phyloP scores from a whole-genome alignment of 2,888 invertebrate species.

The Pachycephus smyrnensis region DNA sequence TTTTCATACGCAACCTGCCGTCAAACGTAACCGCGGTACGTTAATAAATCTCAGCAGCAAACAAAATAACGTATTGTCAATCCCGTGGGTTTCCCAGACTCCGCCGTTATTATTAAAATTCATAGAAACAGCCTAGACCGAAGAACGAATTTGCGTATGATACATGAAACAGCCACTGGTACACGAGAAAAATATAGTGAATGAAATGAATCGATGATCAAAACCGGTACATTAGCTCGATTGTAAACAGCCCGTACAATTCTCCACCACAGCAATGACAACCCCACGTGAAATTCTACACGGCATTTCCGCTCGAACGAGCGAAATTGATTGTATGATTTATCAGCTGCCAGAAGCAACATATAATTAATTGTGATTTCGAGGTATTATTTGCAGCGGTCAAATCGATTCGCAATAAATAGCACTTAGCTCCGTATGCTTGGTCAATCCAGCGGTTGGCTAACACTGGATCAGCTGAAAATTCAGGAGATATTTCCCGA shows the following conservation, averaged over 20 bases:
- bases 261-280: slow-evolving; percentile 4
- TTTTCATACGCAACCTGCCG: background rate
- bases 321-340: slow-evolving; percentile 59
- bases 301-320: slow-evolving; percentile 19
- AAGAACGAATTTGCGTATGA: slow-evolving; percentile 1
- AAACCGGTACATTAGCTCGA: slow-evolving; percentile 1
- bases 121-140: background rate
- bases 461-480: slow-evolving; percentile 51
- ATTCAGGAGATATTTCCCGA: slow-evolving; percentile 27
- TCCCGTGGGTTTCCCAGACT: background rate
- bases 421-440: slow-evolving; percentile 35
- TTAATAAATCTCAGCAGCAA: background rate
- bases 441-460: slow-evolving; percentile 47
- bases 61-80: background rate
- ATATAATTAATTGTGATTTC: slow-evolving; percentile 60
- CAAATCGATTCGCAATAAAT: slow-evolving; percentile 61
- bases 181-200: slow-evolving; percentile 8
- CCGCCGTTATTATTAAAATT: background rate
- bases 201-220: background rate
- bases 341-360: slow-evolving; percentile 57
- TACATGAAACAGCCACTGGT: slow-evolving; percentile 13
- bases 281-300: slow-evolving; percentile 6
- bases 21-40: background rate
- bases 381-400: slow-evolving; percentile 51
- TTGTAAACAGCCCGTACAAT: slow-evolving; percentile 3